These are phyloP conservation scores for Trichechus manatus DNA, from an alignment of 2,113 vertebrate genomes.

Conservation along the genomic window DNA sequence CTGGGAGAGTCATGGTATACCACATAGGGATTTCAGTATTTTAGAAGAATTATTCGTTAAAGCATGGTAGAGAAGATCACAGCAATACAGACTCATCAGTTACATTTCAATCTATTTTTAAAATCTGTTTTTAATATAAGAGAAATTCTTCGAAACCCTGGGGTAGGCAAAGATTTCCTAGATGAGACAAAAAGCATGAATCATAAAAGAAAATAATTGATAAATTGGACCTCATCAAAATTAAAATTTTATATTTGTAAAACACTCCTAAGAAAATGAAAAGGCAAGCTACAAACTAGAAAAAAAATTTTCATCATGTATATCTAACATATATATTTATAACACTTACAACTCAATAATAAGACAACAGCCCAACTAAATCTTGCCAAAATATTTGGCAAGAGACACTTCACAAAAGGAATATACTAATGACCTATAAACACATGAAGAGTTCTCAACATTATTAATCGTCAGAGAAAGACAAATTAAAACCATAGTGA, in stretches of 20 bases:
- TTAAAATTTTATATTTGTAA: not conserved
- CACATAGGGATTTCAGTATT: not conserved
- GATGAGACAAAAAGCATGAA: not conserved
- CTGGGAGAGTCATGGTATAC: not conserved
- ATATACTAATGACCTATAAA: not conserved
- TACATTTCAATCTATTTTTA: constrained; percentile 19
- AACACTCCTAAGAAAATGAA: not conserved
- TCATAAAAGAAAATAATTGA: constrained; percentile 31
- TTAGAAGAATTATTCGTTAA: not conserved
- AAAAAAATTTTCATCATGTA: not conserved
- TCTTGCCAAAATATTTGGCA: constrained; percentile 44
- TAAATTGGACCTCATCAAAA: not conserved
- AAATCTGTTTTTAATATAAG: not conserved
- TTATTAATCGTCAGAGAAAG: constrained; percentile 5
- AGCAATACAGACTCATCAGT: not conserved
- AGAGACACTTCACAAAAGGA: not conserved
- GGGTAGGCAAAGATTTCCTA: not conserved
- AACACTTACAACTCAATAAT: not conserved
- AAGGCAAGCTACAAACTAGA: not conserved
- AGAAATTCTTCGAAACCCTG: not conserved
- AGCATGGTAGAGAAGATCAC: not conserved
- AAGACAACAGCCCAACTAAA: not conserved
- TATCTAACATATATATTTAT: not conserved
- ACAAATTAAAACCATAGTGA: constrained; percentile 10
- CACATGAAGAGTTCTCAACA: not conserved